phyloP scores from a whole-genome alignment of 2,888 invertebrate species.

The Synanthedon andrenaeformis region DNA sequence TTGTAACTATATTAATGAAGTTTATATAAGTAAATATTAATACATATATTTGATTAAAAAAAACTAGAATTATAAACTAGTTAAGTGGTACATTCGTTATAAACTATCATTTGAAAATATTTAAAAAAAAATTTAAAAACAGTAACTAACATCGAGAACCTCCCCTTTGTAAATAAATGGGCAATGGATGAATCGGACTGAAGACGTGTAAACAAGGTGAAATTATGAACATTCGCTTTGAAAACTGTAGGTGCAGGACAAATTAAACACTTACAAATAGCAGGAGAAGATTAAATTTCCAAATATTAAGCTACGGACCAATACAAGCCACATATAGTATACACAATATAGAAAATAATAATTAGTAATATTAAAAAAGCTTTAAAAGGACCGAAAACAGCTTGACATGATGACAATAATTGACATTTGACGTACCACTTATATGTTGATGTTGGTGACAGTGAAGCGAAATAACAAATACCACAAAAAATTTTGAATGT shows the following conservation, averaged over 20 bases:
- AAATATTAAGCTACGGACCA: conserved; percentile 33
- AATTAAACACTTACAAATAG: conserved; percentile 40
- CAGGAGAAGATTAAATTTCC: conserved; percentile 22
- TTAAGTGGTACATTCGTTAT: no score
- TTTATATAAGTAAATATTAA: no score
- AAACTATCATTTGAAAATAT: no score
- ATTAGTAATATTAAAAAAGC: conserved; percentile 26
- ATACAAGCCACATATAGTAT: conserved; percentile 52
- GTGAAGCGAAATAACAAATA: not conserved
- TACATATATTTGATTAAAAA: no score
- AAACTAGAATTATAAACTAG: no score
- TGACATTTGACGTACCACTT: conserved; percentile 18
- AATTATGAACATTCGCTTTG: conserved; percentile 20
- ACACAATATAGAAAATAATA: conserved; percentile 43
- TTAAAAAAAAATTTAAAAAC: no score
- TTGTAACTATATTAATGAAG: not conserved
- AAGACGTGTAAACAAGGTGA: conserved; percentile 64
- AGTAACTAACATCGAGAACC: conserved; percentile 17
- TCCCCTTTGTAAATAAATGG: conserved; percentile 62
- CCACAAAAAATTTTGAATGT: not conserved
- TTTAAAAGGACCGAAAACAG: conserved; percentile 41
- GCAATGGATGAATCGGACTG: conserved; percentile 21
- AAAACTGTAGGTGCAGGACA: not conserved
- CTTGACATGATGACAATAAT: conserved; percentile 1
- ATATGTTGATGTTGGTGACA: no score